Conservation (phyloP, 2,888 invertebrate genomes). For the Eristalinus sepulchralis region DNA sequence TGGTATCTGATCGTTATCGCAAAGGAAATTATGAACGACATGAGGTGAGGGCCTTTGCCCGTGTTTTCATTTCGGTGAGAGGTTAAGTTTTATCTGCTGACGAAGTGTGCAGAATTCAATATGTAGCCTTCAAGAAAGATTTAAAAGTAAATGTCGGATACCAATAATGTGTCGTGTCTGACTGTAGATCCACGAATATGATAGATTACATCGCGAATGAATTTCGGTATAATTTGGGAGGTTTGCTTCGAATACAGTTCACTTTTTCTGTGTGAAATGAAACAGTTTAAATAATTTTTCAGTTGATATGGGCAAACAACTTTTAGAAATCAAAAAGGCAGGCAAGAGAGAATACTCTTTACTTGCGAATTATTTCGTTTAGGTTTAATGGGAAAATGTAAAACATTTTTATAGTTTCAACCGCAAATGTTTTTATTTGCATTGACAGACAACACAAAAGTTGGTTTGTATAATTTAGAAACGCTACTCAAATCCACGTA, state of each 20-base stretch:
- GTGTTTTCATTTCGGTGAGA: not conserved
- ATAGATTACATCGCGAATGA: not conserved
- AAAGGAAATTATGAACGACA: constrained; percentile 20
- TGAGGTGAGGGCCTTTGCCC: not conserved
- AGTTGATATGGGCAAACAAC: too few species aligned
- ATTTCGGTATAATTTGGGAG: not conserved
- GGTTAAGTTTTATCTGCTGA: not conserved
- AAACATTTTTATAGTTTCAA: too few species aligned
- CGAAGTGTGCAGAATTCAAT: constrained; percentile 5
- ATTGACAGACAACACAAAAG: too few species aligned
- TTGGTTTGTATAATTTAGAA: too few species aligned
- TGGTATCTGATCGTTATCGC: constrained; percentile 24
- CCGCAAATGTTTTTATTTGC: too few species aligned
- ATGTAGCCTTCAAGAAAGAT: not conserved
- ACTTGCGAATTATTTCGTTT: too few species aligned
- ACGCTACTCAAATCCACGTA: too few species aligned
- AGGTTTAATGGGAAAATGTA: too few species aligned
- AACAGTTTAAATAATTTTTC: too few species aligned
- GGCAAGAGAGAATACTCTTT: too few species aligned
- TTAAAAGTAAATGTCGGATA: not conserved
- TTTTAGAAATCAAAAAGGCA: too few species aligned
- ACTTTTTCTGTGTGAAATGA: not conserved
- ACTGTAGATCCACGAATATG: not conserved
- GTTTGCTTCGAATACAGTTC: not conserved
- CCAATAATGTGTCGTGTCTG: not conserved